Percentiles rank a stretch among this genome's conserved stretches.
phyloP scores from a whole-genome alignment of 1,140 invertebrate genomes.

The Drosophila leontia region DNA sequence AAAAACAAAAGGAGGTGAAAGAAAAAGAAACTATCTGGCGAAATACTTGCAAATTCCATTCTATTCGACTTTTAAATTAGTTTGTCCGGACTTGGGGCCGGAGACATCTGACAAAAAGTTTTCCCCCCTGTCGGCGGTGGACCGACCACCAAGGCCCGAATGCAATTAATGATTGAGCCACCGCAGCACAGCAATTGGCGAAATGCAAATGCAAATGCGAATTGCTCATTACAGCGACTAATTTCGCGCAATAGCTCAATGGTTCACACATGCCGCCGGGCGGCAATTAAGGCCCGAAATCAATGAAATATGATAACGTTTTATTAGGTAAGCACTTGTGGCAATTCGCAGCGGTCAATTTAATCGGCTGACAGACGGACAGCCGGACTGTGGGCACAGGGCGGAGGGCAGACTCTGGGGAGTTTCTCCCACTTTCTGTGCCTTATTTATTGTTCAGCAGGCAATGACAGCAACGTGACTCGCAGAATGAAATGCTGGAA shows the following conservation, averaged over 20 bases:
- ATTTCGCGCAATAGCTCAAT: conserved; percentile 28
- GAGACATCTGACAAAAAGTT: conserved; percentile 47
- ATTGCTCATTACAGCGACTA: conserved; percentile 25
- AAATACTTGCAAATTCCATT: conserved; percentile 67
- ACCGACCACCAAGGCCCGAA: conserved; percentile 28
- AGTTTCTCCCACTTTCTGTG: conserved; percentile 11
- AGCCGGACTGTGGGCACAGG: not conserved
- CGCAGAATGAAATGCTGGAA: conserved; percentile 72
- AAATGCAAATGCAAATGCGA: conserved; percentile 48
- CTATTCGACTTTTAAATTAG: conserved; percentile 78
- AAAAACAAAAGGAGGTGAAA: conserved; percentile 16
- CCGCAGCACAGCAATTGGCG: conserved; percentile 24
- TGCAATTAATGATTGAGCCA: conserved; percentile 64
- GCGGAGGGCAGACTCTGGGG: conserved; percentile 1
- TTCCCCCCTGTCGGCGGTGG: not conserved
- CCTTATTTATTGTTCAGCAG: conserved; percentile 65
- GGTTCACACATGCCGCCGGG: conserved; percentile 25
- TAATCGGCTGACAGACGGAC: conserved; percentile 34
- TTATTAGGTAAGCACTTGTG: conserved; percentile 44
- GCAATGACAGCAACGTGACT: conserved; percentile 61
- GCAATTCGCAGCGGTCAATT: conserved; percentile 39
- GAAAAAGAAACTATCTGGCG: conserved; percentile 48
- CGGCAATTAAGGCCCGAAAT: conserved; percentile 50
- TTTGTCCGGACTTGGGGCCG: conserved; percentile 44
- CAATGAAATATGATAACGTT: conserved; percentile 57